These are phyloP conservation scores for Pomatorhinus ruficollis DNA, from an alignment of 2,113 vertebrate genomes.

Conservation along the genomic window DNA sequence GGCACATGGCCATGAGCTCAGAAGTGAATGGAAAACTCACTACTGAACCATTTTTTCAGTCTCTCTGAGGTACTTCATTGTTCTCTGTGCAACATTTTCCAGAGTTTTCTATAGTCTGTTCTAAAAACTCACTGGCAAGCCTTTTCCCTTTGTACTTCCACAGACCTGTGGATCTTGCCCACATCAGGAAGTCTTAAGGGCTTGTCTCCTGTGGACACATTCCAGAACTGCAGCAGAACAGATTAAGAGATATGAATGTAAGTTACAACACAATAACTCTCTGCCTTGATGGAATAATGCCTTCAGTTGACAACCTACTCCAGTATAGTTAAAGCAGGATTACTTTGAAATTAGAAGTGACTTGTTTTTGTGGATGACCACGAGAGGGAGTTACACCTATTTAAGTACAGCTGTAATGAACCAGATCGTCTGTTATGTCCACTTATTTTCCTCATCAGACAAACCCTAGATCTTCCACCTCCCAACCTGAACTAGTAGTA, in stretches of 20 bases:
- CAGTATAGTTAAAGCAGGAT: background rate
- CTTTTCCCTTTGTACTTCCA: background rate
- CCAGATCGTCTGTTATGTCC: background rate
- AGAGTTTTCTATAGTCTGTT: background rate
- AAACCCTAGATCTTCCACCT: background rate
- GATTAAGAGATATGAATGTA: background rate
- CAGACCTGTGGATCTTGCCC: background rate
- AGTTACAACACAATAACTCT: background rate
- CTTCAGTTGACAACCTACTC: background rate
- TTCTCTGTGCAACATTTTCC: constrained; percentile 9
- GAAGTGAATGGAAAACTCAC: constrained; percentile 4
- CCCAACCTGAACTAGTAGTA: background rate
- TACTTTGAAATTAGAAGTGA: background rate
- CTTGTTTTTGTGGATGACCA: background rate
- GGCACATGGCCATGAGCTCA: background rate
- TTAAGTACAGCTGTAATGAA: background rate
- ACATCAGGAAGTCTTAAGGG: background rate
- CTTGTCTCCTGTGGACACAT: background rate
- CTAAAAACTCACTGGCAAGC: background rate
- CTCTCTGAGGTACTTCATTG: background rate
- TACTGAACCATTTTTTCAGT: constrained; percentile 7
- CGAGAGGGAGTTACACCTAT: background rate
- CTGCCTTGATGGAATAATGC: background rate
- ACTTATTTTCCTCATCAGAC: background rate
- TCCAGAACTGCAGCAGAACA: background rate